Percentiles rank a stretch among this genome's conserved stretches.
phyloP scores from a whole-genome alignment of 2,797 vertebrate genomes.

The Lindbergichthys nudifrons region DNA sequence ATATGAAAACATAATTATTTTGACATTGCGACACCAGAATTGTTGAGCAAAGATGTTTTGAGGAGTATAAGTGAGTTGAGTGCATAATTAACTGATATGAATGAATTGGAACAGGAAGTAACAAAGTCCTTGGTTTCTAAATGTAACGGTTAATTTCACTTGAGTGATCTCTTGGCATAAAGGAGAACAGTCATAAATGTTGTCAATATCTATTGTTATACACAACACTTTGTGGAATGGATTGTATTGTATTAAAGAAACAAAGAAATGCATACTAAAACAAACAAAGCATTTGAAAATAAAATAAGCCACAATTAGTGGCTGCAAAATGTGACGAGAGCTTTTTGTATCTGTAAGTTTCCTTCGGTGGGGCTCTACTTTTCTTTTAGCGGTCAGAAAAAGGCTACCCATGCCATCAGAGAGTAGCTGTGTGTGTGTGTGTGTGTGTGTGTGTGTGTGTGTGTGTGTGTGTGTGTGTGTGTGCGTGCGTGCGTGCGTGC shows the following conservation, averaged over 20 bases:
- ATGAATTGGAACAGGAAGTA: background rate
- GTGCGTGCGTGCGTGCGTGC: conserved; percentile 5
- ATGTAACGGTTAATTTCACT: background rate
- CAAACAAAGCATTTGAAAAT: background rate
- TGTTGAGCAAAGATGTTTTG: background rate
- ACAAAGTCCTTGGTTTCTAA: background rate
- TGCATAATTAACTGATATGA: too few relatives aligned
- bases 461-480: conserved; percentile 19
- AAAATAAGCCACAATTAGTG: background rate
- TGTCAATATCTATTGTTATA: background rate
- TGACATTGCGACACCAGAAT: background rate
- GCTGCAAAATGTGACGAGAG: too few relatives aligned
- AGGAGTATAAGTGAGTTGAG: background rate
- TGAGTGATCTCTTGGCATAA: background rate
- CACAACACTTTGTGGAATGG: background rate
- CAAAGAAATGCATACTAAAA: background rate
- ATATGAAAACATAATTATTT: background rate
- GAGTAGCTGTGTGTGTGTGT: conserved; percentile 3
- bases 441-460: conserved; percentile 16
- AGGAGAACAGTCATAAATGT: background rate
- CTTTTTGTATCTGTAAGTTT: background rate
- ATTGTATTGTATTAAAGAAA: background rate
- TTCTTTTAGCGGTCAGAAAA: conserved; percentile 19
- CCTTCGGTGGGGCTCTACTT: background rate
- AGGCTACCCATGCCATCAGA: conserved; percentile 28